Evolutionary conservation across 92 coral and sea anemone genomes (phyloP), one percentile per base, ranked within the genome.

Genomic region (Galaxea fascicularis): DNA sequence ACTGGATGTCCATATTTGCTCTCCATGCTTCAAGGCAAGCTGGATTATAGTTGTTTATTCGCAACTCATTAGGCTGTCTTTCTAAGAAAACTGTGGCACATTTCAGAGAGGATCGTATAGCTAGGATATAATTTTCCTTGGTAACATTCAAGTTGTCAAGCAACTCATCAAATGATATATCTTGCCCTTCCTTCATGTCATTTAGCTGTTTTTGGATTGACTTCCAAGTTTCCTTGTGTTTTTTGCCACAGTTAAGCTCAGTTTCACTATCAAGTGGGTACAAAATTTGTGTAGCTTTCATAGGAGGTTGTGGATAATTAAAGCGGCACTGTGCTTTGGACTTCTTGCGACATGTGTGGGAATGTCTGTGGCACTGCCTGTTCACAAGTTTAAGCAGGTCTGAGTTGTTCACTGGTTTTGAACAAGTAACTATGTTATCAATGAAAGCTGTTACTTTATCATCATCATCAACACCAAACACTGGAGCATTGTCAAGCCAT

Each of bases 31-130:
- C 31, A 21, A 78, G 73, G 20, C 73, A 78, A n/a, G 83, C 41
- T 54, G 17, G 18, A 35, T 62, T 60, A 21, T 28, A 78, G 31
- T 78, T 53, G 18, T 78, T 78, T 15, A 80, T 30, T 47, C 81
- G 26, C 5, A 81, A 28, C 47, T 81, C 86, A 81, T 68, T 81
- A 7, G 86, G 86, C 20, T 81, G 21, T 15, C 85, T 54, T 75
- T 86, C 78, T 49, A 78, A 78, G 68, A 78, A 86, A 77, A 86
- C 78, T 18, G 85, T 86, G 31, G 80, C 45, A 66, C 69, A 16
- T 49, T 79, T 78, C 35, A 78, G 73, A 26, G 54, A 35, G 41
- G 85, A 79, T 56, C 90, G 25, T n/a, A 79, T 70, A 78, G 86
- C 83, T 22, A 78, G 83, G 62, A 28, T 57, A 67, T 78, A 63